Base-by-base conservation (phyloP, 2,113 vertebrate genomes). In the Sturnus vulgaris region DNA sequence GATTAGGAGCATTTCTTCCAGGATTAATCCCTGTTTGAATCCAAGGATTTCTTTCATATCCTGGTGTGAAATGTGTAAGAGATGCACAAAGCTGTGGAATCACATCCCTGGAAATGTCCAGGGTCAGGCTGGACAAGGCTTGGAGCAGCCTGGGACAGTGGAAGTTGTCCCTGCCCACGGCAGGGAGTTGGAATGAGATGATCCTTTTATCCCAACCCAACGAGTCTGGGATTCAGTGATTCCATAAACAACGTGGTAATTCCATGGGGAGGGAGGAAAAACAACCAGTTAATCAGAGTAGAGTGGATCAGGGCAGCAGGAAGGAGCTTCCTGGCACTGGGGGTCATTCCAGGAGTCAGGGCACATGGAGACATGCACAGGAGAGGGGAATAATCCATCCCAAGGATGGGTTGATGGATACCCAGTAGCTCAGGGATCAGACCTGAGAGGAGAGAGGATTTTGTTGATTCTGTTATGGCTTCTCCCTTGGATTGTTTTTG, bases 351-450 rank as follows among this genome's bases (percentile, higher is more conserved):
- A n/a, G 35, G 19, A 39, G 11, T 5, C 19, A 7, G 15, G 33
- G 2, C 7, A 37, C 25, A 5, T 1, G 22, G 33, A 59, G 6
- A 46, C 5, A 9, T 4, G 16, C 3, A 23, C 8, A 20, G 21
- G 17, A 60, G n/a, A 40, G 11, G 3, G 18, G 24, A 47, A 37
- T 28, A 47, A 76, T 9, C 5, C 76, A 42, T 14, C 25, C 12
- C 56, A 66, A 56, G 22, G 19, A 23, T n/a, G n/a, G 16, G 65
- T 2, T 53, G 46, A 31, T 35, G 53, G 53, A 61, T 24, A 47
- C 30, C 70, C 31, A 70, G 15, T 12, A 87, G 24, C 57, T 60
- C 5, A 72, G 20, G 7, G 39, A 69, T 47, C 6, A 56, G 16
- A 17, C 7, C 23, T 39, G 59, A 42, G 37, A 50, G 50, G 17